phyloP scores from a whole-genome alignment of 2,888 invertebrate genomes.

The Sesia bembeciformis region DNA sequence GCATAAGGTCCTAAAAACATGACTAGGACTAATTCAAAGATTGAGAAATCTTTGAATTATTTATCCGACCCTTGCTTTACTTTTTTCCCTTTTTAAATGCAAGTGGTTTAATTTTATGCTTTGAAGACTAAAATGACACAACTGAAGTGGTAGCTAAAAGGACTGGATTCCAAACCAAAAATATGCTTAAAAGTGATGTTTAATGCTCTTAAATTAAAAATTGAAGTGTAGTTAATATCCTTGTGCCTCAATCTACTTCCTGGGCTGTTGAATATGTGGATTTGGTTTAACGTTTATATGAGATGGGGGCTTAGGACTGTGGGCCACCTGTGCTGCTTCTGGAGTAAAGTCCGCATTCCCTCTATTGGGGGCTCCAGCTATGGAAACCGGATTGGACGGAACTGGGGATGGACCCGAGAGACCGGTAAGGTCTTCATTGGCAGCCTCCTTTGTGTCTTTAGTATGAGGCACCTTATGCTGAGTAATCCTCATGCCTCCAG shows the following conservation, averaged over 20 bases:
- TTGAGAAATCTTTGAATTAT: too few species aligned
- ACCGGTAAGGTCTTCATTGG: constrained; percentile 82
- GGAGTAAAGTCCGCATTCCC: constrained; percentile 92
- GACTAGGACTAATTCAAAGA: too few species aligned
- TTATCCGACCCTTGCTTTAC: too few species aligned
- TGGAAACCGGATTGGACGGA: constrained; percentile 82
- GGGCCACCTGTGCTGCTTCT: constrained; percentile 89
- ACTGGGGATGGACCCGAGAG: constrained; percentile 83
- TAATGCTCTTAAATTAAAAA: too few species aligned
- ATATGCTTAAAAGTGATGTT: too few species aligned
- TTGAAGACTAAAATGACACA: too few species aligned
- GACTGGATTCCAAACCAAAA: too few species aligned
- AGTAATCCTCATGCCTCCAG: constrained; percentile 93
- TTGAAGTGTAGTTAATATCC: too few species aligned
- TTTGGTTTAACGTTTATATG: constrained; percentile 76
- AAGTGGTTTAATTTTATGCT: too few species aligned
- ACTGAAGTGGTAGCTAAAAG: too few species aligned
- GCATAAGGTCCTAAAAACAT: too few species aligned
- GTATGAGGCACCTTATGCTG: constrained; percentile 85
- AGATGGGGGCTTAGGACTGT: constrained; percentile 85
- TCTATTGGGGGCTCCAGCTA: constrained; percentile 86
- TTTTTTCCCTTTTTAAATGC: too few species aligned
- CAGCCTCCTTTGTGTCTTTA: constrained; percentile 76
- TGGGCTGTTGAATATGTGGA: constrained; percentile 88
- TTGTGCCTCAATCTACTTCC: constrained; percentile 78